Percentiles rank a stretch among this genome's conserved stretches.
Evolutionary conservation across 2,888 invertebrate genomes (phyloP).

Genomic region (Apamea monoglypha): DNA sequence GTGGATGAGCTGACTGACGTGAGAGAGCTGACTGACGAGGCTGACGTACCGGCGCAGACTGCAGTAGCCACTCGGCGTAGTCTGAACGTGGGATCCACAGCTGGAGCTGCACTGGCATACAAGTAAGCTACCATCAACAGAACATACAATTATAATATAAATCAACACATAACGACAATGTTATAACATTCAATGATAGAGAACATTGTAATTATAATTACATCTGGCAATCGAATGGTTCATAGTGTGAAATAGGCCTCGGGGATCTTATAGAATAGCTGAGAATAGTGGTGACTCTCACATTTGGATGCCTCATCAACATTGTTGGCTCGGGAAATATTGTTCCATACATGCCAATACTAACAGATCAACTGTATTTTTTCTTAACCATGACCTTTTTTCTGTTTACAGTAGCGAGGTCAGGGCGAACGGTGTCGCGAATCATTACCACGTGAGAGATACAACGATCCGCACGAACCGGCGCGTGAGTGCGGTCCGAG

Average conservation of each 20-base stretch:
- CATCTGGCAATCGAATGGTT: background rate
- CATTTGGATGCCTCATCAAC: background rate
- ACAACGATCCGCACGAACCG: background rate
- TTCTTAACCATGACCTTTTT: background rate
- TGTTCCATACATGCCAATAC: too few species aligned
- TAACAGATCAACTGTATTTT: background rate
- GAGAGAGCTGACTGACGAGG: background rate
- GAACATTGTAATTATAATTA: background rate
- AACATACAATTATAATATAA: background rate
- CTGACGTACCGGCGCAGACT: background rate
- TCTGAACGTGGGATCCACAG: slow-evolving; percentile 2
- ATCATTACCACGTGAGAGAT: background rate
- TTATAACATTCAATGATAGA: background rate
- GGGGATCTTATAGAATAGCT: too few species aligned
- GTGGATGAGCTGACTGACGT: background rate
- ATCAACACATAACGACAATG: background rate
- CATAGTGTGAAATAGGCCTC: background rate
- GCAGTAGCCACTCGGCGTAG: slow-evolving; percentile 11
- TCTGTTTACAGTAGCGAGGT: slow-evolving; percentile 10
- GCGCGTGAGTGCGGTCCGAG: slow-evolving; percentile 23
- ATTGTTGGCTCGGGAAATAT: background rate
- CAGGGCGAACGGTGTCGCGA: background rate
- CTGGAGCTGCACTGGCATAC: background rate
- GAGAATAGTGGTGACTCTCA: background rate
- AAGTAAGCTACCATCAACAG: background rate